Evolutionary conservation across 2,888 invertebrate genomes (phyloP), one percentile per base, ranked within the genome.

Genomic region (Biston stratarius): DNA sequence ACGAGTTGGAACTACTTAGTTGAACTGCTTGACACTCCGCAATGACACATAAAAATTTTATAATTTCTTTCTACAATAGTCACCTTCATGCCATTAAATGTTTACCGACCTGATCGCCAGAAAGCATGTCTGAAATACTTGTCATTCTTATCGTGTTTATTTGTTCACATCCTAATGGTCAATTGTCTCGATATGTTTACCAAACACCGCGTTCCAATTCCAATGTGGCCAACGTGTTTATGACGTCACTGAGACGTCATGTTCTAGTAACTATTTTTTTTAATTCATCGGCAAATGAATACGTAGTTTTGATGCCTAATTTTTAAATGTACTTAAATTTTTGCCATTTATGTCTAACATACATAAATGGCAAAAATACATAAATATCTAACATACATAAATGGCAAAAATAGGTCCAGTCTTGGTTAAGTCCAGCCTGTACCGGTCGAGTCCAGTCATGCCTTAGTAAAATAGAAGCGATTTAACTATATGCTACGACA

Each of bases 161-260:
- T 88, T 87, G 78, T 84, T 72, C 65, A 81, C 81, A 81, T 83
- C 82, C 73, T 83, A 83, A 84, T 78, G 82, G 75, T 75, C 80
- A 72, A 89, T 90, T 90, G 90, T 90, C 76, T 80, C 73, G 70
- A 45, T 67, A 70, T 87, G 79, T 89, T 90, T 87, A 83, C 80
- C 72, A 88, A 90, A 91, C 82, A 90, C 67, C 48, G 81, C 84
- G 82, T 87, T 83, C 85, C 86, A 76, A 75, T 87, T 83, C 85
- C 86, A 77, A 75, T 42, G 80, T 78, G 80, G 80, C 77, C 60
- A 67, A 49, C 62, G 69, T 63, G 67, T 51, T 24, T 52, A 65
- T 86, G 85, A 87, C 89, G 88, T 84, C 79, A 84, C 38, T 34
- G 51, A 83, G 83, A 85, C 89, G 89, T 85, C 83, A 85, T 71